phyloP scores from a whole-genome alignment of 2,797 vertebrate genomes.

The Brachyrhaphis roseni region DNA sequence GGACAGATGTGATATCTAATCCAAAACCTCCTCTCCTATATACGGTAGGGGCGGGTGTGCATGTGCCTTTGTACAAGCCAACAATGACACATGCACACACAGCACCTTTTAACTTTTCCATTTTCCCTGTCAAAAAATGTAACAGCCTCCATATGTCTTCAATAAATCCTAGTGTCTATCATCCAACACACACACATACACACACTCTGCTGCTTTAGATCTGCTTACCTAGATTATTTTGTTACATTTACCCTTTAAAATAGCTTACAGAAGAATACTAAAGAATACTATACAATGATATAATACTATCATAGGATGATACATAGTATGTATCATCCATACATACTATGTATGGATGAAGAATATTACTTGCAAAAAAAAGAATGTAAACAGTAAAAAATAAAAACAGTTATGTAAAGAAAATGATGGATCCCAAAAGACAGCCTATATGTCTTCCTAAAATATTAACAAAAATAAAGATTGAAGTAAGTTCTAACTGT shows the following conservation, averaged over 20 bases:
- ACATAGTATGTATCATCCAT: no score
- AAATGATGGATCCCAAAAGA: not conserved
- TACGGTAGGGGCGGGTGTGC: conserved; percentile 22
- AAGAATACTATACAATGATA: no score
- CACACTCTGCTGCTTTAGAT: conserved; percentile 28
- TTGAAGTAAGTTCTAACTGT: no score
- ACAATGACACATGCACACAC: conserved; percentile 28
- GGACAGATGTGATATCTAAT: conserved; percentile 70
- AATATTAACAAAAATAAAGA: not conserved
- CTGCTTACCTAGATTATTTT: conserved; percentile 46
- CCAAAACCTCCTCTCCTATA: conserved; percentile 44
- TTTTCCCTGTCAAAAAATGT: conserved; percentile 47
- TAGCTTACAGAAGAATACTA: not conserved
- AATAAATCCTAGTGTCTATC: conserved; percentile 37
- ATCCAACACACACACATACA: conserved; percentile 5
- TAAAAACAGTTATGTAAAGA: not conserved
- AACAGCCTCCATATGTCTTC: conserved; percentile 50
- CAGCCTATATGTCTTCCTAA: not conserved
- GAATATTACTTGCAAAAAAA: not conserved
- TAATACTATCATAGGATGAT: no score
- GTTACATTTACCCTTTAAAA: conserved; percentile 14
- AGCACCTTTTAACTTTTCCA: conserved; percentile 43
- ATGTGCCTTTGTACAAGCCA: conserved; percentile 2
- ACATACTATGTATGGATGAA: not conserved
- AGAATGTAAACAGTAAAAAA: not conserved